Conservation (phyloP, 1,140 invertebrate species). For the Dreissena polymorpha region DNA sequence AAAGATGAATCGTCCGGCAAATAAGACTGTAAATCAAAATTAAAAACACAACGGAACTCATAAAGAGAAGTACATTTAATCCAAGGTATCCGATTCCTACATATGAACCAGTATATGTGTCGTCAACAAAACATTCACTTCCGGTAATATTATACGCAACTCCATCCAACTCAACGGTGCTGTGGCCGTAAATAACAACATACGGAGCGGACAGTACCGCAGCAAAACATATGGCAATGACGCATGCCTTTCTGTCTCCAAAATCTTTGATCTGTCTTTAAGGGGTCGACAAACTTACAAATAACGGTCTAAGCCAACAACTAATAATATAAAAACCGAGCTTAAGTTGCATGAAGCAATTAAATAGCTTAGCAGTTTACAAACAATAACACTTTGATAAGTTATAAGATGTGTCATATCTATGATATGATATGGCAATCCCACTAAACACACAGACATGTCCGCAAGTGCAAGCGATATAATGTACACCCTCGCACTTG, state of each 20-base stretch:
- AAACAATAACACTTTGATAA: too few relatives aligned
- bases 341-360: too few relatives aligned
- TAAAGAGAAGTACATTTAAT: background rate
- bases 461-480: too few relatives aligned
- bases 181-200: conserved; percentile 34
- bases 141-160: conserved; percentile 13
- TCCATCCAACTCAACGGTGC: background rate
- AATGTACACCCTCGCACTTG: too few relatives aligned
- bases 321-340: conserved; percentile 61
- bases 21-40: background rate
- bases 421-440: too few relatives aligned
- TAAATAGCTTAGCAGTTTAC: too few relatives aligned
- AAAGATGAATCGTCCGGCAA: background rate
- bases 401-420: too few relatives aligned
- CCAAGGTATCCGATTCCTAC: background rate
- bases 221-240: conserved; percentile 12
- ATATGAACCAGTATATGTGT: background rate
- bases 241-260: conserved; percentile 49
- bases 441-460: too few relatives aligned
- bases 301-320: conserved; percentile 65
- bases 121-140: conserved; percentile 47
- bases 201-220: conserved; percentile 40
- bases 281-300: conserved; percentile 64
- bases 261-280: conserved; percentile 57
- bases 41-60: background rate